Evolutionary conservation across 1,140 invertebrate species (phyloP).

Genomic region (Drosophila arawakana): DNA sequence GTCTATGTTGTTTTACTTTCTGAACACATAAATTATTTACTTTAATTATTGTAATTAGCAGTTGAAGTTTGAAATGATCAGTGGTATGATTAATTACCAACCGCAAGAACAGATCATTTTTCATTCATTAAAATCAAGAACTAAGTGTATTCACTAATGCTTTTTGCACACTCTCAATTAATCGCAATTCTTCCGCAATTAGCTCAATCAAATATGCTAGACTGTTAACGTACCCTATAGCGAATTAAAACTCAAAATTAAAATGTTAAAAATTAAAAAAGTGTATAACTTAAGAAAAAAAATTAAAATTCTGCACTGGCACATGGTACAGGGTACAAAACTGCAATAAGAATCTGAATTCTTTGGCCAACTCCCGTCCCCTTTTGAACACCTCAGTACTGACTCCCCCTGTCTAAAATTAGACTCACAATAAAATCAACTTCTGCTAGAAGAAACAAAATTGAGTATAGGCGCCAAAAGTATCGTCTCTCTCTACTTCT

Average conservation of each 20-base stretch:
- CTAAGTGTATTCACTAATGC: not conserved
- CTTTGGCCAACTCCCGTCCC: not conserved
- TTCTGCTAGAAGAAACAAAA: conserved; percentile 1
- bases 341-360: not conserved
- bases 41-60: conserved; percentile 12
- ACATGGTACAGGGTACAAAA: not conserved
- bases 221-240: not conserved
- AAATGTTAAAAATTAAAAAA: not conserved
- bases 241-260: not conserved
- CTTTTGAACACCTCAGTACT: not conserved
- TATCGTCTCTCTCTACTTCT: not conserved
- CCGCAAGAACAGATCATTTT: not conserved
- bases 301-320: no score
- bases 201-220: not conserved
- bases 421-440: conserved; percentile 9
- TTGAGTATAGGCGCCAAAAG: conserved; percentile 28
- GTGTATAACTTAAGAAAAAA: not conserved
- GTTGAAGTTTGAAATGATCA: not conserved
- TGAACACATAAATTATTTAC: not conserved
- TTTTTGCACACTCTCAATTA: not conserved
- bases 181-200: not conserved
- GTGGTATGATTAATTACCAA: conserved; percentile 5
- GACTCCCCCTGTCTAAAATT: conserved; percentile 19
- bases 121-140: conserved; percentile 16
- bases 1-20: no score